Evolutionary conservation across 2,888 invertebrate species (phyloP).

Genomic region (Spatulosminthurus flaviceps): DNA sequence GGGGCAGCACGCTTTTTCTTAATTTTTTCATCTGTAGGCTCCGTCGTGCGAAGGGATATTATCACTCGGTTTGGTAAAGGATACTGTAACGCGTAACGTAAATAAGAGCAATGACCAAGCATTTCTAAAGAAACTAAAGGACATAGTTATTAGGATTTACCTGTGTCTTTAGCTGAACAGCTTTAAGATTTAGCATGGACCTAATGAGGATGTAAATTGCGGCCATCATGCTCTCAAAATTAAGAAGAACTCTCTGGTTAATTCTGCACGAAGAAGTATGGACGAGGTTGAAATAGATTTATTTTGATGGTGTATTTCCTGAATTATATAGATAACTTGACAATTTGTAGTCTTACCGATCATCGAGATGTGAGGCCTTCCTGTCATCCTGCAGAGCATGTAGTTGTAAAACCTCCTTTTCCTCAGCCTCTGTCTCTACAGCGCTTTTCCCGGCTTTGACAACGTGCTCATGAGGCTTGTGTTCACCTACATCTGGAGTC

Average conservation of each 20-base stretch:
- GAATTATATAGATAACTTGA: no score
- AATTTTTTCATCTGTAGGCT: not conserved
- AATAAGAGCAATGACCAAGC: no score
- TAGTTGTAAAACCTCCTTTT: not conserved
- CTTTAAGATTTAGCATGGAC: slow-evolving; percentile 55
- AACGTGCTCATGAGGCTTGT: not conserved
- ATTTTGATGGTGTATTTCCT: no score
- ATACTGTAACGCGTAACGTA: no score
- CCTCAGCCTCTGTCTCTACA: slow-evolving; percentile 22
- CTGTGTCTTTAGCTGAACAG: slow-evolving; percentile 29
- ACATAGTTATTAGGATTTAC: slow-evolving; percentile 25
- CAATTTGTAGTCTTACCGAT: no score
- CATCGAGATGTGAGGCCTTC: no score
- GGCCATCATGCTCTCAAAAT: slow-evolving; percentile 53
- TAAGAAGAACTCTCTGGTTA: slow-evolving; percentile 52
- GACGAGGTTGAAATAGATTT: not conserved
- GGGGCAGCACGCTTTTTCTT: not conserved
- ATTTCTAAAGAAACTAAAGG: no score
- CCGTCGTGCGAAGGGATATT: slow-evolving; percentile 4
- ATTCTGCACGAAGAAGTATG: slow-evolving; percentile 35
- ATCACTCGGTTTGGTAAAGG: slow-evolving; percentile 37
- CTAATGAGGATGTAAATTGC: slow-evolving; percentile 56
- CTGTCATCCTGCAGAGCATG: no score
- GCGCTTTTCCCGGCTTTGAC: not conserved
- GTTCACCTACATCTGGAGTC: not conserved